Base-by-base conservation (phyloP, 2,113 vertebrate genomes). In the Scartelaos histophorus region DNA sequence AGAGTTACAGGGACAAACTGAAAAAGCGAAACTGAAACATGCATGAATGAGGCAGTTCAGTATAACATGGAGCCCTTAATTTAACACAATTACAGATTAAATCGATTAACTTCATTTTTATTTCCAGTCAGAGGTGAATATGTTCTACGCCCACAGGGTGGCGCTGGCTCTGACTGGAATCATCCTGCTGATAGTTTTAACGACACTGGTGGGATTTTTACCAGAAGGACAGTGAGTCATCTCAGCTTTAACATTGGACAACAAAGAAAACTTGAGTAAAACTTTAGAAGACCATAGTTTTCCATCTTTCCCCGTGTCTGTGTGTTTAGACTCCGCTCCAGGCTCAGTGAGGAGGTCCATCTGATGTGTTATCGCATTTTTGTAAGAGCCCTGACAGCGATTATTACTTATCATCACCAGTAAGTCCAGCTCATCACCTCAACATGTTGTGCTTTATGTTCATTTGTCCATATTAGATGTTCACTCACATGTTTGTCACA, bases 311-410 rank as follows among this genome's bases (percentile, higher is more conserved):
- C 4, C 56, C 71, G 2, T 82, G 0, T 73, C 7, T 22, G 45
- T 82, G 73, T 22, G 72, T 91, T 11, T 87, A 99, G 97, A 90
- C 91, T 94, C 70, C 98, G 97, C 88, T 96, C 95, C 85, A 93
- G 96, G 79, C 92, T 98, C 66, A 99, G 97, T 91, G 93, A 95
- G 70, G 95, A 97, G 0, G 95, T 97, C 0, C 97, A 99, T 84
- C 84, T 98, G 74, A 99, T 98, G 97, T 98, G 97, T 80, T 97
- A 97, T 90, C 94, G 97, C 75, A 96, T 99, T 89, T 99, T 97
- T 0, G 96, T 97, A 66, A 91, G 97, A 58, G 97, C 96, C 35
- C 93, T 99, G 64, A 98, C 97, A 0, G 97, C 97, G 78, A 98
- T 98, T 79, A 98, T 99, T 74, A 97, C 96, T 38, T 99, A 97